These are phyloP conservation scores for Drosophila ironensis DNA, from an alignment of 1,140 invertebrate genomes.

Conservation along the genomic window DNA sequence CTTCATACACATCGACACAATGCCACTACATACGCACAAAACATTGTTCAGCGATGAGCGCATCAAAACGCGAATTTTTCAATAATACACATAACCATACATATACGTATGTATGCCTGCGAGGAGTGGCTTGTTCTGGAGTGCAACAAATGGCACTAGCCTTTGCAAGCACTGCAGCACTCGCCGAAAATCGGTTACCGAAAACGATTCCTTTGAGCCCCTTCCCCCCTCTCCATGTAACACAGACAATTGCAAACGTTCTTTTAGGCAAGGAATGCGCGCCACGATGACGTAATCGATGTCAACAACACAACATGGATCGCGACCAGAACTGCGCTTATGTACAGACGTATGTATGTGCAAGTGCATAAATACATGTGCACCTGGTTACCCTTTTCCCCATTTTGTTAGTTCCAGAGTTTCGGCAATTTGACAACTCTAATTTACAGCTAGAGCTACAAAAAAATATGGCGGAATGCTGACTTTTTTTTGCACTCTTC, in stretches of 20 bases:
- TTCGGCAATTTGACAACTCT: constrained; percentile 59
- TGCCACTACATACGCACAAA: constrained; percentile 14
- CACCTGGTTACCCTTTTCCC: constrained; percentile 24
- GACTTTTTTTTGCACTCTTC: constrained; percentile 52
- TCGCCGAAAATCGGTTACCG: constrained; percentile 39
- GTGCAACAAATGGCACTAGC: constrained; percentile 50
- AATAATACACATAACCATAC: too few relatives aligned
- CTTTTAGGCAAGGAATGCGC: constrained; percentile 65
- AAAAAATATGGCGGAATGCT: constrained; percentile 76
- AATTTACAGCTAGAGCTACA: constrained; percentile 71
- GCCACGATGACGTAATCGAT: constrained; percentile 72
- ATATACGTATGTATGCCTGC: constrained; percentile 58
- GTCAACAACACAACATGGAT: constrained; percentile 68
- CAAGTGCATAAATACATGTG: constrained; percentile 41
- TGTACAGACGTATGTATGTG: constrained; percentile 44
- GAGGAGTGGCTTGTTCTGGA: constrained; percentile 8
- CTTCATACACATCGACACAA: constrained; percentile 2
- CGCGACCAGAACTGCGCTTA: too few relatives aligned
- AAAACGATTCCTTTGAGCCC: constrained; percentile 65
- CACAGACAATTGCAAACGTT: constrained; percentile 46
- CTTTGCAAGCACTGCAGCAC: too few relatives aligned
- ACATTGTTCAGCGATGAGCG: constrained; percentile 74
- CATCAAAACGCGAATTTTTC: constrained; percentile 78
- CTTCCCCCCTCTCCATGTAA: too few relatives aligned
- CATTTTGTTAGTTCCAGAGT: constrained; percentile 21